Evolutionary conservation across 2,113 vertebrate genomes (phyloP).

Genomic region (Bos indicus): DNA sequence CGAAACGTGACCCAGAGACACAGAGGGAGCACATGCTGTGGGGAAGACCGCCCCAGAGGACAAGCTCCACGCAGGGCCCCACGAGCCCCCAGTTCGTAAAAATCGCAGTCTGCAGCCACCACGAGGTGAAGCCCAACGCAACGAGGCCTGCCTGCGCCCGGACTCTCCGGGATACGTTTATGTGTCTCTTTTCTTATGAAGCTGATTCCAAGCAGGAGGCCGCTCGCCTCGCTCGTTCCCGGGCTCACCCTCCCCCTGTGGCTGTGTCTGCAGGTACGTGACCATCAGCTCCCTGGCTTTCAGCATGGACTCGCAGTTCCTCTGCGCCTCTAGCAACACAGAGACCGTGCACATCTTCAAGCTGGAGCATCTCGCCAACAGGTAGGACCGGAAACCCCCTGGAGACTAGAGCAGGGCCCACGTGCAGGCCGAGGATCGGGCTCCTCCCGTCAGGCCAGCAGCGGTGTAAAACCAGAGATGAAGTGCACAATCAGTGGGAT

Average conservation of each 20-base stretch:
- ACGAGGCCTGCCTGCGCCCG: neutral
- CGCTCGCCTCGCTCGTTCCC: accelerated
- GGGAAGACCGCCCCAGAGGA: neutral
- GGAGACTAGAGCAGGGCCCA: neutral
- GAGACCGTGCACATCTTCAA: slow-evolving; percentile 97
- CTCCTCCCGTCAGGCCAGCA: neutral
- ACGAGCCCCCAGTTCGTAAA: neutral
- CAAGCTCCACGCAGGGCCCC: neutral
- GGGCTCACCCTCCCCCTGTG: neutral
- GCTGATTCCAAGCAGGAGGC: neutral
- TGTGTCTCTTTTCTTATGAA: neutral
- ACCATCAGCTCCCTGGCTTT: slow-evolving; percentile 95
- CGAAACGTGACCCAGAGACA: neutral
- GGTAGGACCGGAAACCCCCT: slow-evolving; percentile 65
- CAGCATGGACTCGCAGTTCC: slow-evolving; percentile 94
- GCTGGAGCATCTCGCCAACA: slow-evolving; percentile 89
- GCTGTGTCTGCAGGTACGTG: slow-evolving; percentile 85
- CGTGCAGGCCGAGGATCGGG: neutral
- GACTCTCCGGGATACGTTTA: neutral
- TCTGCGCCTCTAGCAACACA: slow-evolving; percentile 95
- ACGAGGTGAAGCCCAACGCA: accelerated
- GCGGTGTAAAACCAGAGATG: neutral
- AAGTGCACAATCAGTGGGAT: neutral
- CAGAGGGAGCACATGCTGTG: neutral
- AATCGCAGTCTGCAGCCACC: too few relatives aligned